Evolutionary conservation across 2,888 invertebrate species (phyloP).

Genomic region (Cataglyphis cursor): DNA sequence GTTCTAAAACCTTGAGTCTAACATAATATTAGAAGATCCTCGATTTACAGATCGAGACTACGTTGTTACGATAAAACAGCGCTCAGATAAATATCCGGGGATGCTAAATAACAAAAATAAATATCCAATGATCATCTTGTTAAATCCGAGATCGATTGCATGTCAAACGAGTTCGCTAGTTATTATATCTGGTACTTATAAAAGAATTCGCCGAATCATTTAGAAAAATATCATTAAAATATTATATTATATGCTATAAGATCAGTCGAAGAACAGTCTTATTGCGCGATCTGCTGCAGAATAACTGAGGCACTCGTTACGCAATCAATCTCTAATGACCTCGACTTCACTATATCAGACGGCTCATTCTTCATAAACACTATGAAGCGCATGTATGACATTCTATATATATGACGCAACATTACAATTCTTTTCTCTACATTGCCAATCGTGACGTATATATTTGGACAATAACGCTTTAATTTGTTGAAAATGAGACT

Average conservation of each 20-base stretch:
- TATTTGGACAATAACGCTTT: too few relatives aligned
- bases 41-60: not conserved
- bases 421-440: not conserved
- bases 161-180: not conserved
- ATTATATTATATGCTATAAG: not conserved
- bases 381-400: not conserved
- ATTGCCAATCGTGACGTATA: not conserved
- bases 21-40: not conserved
- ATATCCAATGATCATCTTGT: not conserved
- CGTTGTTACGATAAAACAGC: too few relatives aligned
- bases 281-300: not conserved
- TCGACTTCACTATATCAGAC: not conserved
- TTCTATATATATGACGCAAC: not conserved
- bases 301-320: constrained; percentile 4
- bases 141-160: not conserved
- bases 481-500: not conserved
- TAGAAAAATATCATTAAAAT: not conserved
- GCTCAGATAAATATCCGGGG: too few relatives aligned
- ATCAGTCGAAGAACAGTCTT: not conserved
- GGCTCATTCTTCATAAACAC: not conserved
- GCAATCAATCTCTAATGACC: constrained; percentile 9
- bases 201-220: not conserved
- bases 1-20: not conserved
- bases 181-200: not conserved
- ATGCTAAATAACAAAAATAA: not conserved